phyloP scores from a whole-genome alignment of 2,888 invertebrate species.

The Papilio demoleus region DNA sequence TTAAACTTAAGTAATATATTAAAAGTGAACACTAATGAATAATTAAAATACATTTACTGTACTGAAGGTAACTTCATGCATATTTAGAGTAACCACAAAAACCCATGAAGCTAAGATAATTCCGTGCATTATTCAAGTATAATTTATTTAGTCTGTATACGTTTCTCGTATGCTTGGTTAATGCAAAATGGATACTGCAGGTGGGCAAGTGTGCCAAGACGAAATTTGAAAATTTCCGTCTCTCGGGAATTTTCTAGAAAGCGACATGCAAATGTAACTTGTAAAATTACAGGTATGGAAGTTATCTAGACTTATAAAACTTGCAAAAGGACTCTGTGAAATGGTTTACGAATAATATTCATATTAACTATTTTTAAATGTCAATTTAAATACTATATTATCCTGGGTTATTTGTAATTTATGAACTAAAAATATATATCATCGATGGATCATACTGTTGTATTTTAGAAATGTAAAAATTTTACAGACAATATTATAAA shows the following conservation, averaged over 20 bases:
- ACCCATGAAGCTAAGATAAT: conserved; percentile 22
- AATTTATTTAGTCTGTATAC: conserved; percentile 36
- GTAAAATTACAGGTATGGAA: conserved; percentile 52
- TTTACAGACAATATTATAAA: no score
- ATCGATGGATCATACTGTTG: no score
- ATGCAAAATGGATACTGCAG: conserved; percentile 73
- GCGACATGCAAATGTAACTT: conserved; percentile 48
- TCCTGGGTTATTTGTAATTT: no score
- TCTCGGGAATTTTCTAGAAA: conserved; percentile 47
- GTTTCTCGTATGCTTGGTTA: conserved; percentile 44
- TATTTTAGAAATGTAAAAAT: no score
- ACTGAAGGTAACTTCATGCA: conserved; percentile 8
- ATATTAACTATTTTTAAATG: no score
- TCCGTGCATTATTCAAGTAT: conserved; percentile 28
- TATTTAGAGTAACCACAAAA: conserved; percentile 23
- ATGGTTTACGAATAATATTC: neutral
- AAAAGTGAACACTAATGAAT: neutral
- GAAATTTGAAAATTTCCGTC: conserved; percentile 53
- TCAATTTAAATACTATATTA: no score
- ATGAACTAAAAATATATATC: no score
- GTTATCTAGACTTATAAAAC: conserved; percentile 43
- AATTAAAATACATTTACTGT: neutral
- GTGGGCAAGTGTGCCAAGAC: conserved; percentile 54
- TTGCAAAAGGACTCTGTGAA: conserved; percentile 24
- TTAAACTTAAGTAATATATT: neutral